phyloP scores from a whole-genome alignment of 2,113 vertebrate genomes.

The Hemichromis elongatus region DNA sequence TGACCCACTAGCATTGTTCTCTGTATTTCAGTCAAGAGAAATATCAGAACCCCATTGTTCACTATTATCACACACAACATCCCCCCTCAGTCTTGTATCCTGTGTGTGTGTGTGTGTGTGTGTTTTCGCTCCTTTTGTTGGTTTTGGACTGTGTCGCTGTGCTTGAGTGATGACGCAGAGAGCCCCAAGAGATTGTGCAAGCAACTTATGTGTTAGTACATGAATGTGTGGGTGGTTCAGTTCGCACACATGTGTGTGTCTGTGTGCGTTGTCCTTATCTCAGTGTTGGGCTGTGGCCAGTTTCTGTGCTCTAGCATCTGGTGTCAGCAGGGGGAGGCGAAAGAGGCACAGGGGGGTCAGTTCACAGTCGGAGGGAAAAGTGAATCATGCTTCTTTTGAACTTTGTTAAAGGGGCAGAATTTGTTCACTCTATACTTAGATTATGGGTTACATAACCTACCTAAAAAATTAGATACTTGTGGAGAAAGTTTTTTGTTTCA shows the following conservation, averaged over 20 bases:
- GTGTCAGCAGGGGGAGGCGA: background rate
- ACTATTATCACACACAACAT: constrained; percentile 33
- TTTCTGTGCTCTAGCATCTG: constrained; percentile 35
- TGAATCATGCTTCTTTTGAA: constrained; percentile 11
- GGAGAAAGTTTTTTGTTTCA: background rate
- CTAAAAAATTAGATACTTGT: background rate
- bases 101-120: background rate
- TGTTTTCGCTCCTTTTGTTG: background rate
- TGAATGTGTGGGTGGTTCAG: background rate
- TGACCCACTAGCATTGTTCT: background rate
- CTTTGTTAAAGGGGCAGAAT: background rate
- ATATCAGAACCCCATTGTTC: constrained; percentile 50
- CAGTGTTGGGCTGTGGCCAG: constrained; percentile 6
- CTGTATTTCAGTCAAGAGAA: background rate
- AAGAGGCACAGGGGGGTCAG: background rate
- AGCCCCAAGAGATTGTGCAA: background rate
- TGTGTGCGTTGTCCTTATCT: constrained; percentile 1
- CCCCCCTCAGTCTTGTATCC: constrained; percentile 35
- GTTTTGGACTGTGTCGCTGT: background rate
- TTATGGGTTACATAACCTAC: background rate
- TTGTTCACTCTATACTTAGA: background rate
- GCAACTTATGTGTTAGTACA: background rate
- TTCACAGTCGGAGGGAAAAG: constrained; percentile 14
- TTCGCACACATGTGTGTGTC: background rate
- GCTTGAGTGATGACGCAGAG: background rate